A percentile compares a stretch with the other conserved stretches of the same genome.
phyloP scores from a whole-genome alignment of 1,140 invertebrate species.

The Papilio aristodemus region DNA sequence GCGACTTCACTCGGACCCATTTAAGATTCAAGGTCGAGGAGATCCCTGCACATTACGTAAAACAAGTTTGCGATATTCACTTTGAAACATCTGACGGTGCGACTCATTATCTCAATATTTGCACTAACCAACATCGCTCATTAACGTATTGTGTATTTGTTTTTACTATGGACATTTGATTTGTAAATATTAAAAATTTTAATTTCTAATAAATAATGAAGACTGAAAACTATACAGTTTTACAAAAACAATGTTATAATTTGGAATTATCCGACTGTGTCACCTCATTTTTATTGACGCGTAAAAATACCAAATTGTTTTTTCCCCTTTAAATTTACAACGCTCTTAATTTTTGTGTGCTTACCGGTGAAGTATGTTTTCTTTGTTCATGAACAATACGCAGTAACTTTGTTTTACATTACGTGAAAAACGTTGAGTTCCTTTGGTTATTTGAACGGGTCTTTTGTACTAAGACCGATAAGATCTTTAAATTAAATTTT shows the following conservation, averaged over 20 bases:
- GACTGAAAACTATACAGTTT: not conserved
- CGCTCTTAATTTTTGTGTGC: conserved; percentile 5
- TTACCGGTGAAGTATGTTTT: conserved; percentile 6
- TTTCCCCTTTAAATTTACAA: conserved; percentile 6
- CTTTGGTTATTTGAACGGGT: conserved; percentile 1
- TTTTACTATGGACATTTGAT: not conserved
- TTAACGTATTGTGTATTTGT: not conserved
- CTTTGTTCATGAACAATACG: conserved; percentile 25
- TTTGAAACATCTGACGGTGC: not conserved
- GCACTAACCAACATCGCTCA: not conserved
- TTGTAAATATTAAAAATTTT: not conserved
- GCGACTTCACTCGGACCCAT: no score
- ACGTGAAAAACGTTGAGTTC: not conserved
- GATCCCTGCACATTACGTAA: no score
- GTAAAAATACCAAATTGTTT: not conserved
- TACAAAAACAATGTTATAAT: not conserved
- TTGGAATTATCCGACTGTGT: not conserved
- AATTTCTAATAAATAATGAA: not conserved
- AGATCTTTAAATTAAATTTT: not conserved
- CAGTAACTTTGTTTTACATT: conserved; percentile 9
- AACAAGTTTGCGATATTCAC: no score
- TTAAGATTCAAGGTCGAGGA: no score
- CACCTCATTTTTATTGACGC: not conserved
- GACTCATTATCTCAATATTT: conserved; percentile 15
- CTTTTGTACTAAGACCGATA: conserved; percentile 1